phyloP scores from a whole-genome alignment of 2,797 vertebrate species.

The Margarornis squamiger region DNA sequence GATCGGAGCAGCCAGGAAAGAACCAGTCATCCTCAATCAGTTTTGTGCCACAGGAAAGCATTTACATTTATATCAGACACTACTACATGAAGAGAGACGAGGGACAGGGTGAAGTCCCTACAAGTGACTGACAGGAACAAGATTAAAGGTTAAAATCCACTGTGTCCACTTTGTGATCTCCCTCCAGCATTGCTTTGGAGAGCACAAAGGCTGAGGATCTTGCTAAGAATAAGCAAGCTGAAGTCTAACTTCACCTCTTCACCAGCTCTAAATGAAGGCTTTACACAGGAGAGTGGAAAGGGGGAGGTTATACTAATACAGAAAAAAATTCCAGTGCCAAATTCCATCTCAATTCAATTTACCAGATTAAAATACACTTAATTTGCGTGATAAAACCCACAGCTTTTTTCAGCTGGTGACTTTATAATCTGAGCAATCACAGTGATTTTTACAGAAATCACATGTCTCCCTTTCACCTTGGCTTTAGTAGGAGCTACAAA shows the following conservation, averaged over 20 bases:
- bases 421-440: background rate
- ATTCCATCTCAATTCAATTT: background rate
- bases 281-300: background rate
- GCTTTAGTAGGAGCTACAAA: background rate
- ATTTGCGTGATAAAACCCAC: background rate
- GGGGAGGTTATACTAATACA: background rate
- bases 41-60: conserved; percentile 95
- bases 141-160: conserved; percentile 24
- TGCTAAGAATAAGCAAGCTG: background rate
- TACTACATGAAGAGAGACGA: conserved; percentile 37
- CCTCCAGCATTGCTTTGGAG: background rate
- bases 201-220: background rate
- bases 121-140: conserved; percentile 36
- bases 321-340: conserved; percentile 5
- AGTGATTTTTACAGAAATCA: background rate
- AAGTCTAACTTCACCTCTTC: conserved; percentile 13
- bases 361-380: background rate
- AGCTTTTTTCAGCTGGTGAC: background rate
- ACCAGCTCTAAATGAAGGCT: background rate
- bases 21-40: conserved; percentile 99
- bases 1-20: conserved; percentile 99
- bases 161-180: conserved; percentile 56
- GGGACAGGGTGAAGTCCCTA: conserved; percentile 47
- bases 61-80: conserved; percentile 68
- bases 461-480: background rate